Evolutionary conservation across 2,888 invertebrate species (phyloP).

Genomic region (Scaeva pyrastri): DNA sequence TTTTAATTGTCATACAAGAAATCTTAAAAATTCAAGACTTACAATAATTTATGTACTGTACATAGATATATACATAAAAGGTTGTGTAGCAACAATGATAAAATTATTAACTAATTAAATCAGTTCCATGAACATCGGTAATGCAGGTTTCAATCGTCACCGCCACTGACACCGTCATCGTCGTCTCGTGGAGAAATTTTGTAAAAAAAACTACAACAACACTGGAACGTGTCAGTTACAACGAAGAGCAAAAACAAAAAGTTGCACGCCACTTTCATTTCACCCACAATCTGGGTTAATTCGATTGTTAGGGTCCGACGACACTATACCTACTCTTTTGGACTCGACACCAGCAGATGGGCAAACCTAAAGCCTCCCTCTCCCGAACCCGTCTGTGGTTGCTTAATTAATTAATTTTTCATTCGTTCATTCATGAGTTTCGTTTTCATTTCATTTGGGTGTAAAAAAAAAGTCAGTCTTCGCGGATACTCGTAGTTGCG

Average conservation of each 20-base stretch:
- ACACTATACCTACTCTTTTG: conserved; percentile 15
- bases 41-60: neutral
- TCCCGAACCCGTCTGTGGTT: too few species aligned
- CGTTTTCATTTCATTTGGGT: conserved; percentile 55
- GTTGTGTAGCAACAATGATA: conserved; percentile 4
- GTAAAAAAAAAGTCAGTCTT: neutral
- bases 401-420: conserved; percentile 43
- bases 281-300: conserved; percentile 69
- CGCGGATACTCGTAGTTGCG: too few species aligned
- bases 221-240: conserved; percentile 47
- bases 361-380: conserved; percentile 11
- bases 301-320: conserved; percentile 35
- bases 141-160: conserved; percentile 5
- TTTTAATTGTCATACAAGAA: conserved; percentile 58
- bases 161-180: neutral
- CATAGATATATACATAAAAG: neutral
- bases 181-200: conserved; percentile 53
- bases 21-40: conserved; percentile 18
- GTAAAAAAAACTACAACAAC: conserved; percentile 20
- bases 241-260: conserved; percentile 4
- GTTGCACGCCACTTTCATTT: conserved; percentile 61
- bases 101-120: conserved; percentile 64
- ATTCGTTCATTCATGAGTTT: conserved; percentile 38
- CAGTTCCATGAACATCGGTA: conserved; percentile 14
- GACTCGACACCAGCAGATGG: neutral